Evolutionary conservation across 2,888 invertebrate genomes (phyloP), one percentile per base, ranked within the genome.

Genomic region (Eupithecia subumbrata): DNA sequence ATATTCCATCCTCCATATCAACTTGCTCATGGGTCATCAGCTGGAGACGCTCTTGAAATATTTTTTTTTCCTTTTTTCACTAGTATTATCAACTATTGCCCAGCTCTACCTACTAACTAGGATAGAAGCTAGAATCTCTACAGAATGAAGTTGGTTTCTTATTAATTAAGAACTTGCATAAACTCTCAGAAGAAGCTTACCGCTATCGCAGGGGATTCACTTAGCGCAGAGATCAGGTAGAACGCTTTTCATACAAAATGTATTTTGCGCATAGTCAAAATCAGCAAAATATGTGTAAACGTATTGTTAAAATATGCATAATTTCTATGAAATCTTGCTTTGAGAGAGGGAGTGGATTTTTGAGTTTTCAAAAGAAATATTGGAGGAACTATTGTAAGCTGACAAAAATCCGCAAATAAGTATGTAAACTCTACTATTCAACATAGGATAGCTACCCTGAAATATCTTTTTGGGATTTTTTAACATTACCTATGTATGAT

Each of bases 141-240:
- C 18, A 64, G 34, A 30, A 64, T 18, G 9, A 18, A 30, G 30
- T 34, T 8, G 25, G 18, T 64, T 64, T 64, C 64, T 64, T 64
- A 60, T 60, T 60, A 25, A 64, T 34, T 64, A 34, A 34, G 34
- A 64, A 72, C 67, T 52, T 66, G 52, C 45, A 40, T 30, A 30
- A 70, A 72, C 69, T 71, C 34, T 34, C 9, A 64, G 64, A 34
- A 64, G 64, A 64, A 30, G 34, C 69, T 48, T 34, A 64, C 64
- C 9, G 64, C 60, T 25, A 60, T 64, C 64, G 34, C 64, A 9
- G 34, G 64, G 34, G 64, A 64, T 64, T 64, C 34, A 64, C 64
- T 64, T 34, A 64, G 64, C 34, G 16, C 3, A 34, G 64, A 64
- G 18, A 30, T 64, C 22, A 18, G 34, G 14, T 64, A 34, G 18